These are phyloP conservation scores for Drosophila suboccidentalis DNA, from an alignment of 2,888 invertebrate genomes.

Conservation along the genomic window DNA sequence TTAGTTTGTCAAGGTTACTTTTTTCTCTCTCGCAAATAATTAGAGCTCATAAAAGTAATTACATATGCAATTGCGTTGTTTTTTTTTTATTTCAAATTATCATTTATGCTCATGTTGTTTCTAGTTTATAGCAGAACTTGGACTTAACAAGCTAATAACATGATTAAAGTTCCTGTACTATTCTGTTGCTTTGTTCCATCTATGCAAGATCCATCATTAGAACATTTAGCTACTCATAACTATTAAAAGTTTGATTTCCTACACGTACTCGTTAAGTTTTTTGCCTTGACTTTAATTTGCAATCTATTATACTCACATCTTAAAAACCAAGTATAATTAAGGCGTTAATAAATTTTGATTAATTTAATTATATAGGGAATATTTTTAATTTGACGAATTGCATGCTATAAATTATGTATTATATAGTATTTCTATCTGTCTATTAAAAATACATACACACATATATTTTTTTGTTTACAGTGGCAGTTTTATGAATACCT, in stretches of 20 bases:
- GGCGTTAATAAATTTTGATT: conserved; percentile 15
- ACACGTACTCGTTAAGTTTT: background rate
- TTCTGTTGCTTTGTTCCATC: conserved; percentile 5
- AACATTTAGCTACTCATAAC: background rate
- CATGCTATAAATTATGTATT: background rate
- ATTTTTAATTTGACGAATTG: conserved; percentile 2
- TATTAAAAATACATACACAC: background rate
- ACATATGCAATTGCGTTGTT: conserved; percentile 65
- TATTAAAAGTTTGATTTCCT: conserved; percentile 11
- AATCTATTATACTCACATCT: conserved; percentile 3
- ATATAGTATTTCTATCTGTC: background rate
- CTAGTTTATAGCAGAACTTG: conserved; percentile 12
- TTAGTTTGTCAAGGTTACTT: conserved; percentile 56
- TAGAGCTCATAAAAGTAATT: conserved; percentile 55
- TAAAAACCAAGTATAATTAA: conserved; percentile 11
- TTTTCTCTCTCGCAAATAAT: conserved; percentile 58
- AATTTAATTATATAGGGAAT: conserved; percentile 8
- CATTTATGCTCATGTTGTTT: conserved; percentile 18
- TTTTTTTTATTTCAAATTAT: conserved; percentile 28
- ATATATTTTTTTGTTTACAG: background rate
- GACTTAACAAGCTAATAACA: conserved; percentile 11
- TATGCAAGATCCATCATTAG: conserved; percentile 3
- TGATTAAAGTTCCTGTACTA: background rate
- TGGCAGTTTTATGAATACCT: too few species aligned
- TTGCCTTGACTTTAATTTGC: background rate